These are phyloP conservation scores for Aegypius monachus DNA, from an alignment of 2,113 vertebrate genomes.

Conservation along the genomic window DNA sequence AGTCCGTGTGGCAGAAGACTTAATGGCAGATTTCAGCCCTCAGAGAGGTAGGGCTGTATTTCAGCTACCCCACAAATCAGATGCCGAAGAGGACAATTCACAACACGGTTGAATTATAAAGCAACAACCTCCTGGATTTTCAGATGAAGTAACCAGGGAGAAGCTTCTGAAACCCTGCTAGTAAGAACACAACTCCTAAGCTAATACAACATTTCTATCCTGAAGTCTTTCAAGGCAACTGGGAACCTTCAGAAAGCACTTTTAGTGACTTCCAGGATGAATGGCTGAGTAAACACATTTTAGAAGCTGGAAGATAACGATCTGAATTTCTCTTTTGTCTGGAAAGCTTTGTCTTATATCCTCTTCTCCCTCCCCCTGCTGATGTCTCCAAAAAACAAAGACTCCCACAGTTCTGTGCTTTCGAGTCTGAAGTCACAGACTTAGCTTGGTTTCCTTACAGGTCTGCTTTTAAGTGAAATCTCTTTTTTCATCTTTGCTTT, in stretches of 20 bases:
- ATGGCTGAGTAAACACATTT: not conserved
- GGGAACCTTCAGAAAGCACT: not conserved
- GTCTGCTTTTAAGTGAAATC: not conserved
- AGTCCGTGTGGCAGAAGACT: rapidly evolving
- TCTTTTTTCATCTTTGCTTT: not conserved
- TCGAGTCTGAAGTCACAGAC: not conserved
- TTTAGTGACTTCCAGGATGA: not conserved
- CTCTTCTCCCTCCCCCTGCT: not conserved
- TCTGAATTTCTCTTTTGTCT: not conserved
- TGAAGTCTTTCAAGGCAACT: not conserved
- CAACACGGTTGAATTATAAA: not conserved
- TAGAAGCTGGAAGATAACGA: not conserved
- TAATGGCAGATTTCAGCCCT: not conserved
- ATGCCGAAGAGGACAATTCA: not conserved
- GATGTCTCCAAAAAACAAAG: not conserved
- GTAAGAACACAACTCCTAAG: not conserved
- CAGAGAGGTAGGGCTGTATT: not conserved
- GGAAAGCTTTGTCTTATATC: not conserved
- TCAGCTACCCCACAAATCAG: not conserved
- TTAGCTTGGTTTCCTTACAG: not conserved
- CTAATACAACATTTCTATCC: not conserved
- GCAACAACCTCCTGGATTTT: not conserved
- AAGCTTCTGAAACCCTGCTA: not conserved
- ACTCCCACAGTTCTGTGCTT: not conserved
- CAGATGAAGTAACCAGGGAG: not conserved